Evolutionary conservation across 2,888 invertebrate species (phyloP), one percentile per base, ranked within the genome.

Genomic region (Deilephila elpenor): DNA sequence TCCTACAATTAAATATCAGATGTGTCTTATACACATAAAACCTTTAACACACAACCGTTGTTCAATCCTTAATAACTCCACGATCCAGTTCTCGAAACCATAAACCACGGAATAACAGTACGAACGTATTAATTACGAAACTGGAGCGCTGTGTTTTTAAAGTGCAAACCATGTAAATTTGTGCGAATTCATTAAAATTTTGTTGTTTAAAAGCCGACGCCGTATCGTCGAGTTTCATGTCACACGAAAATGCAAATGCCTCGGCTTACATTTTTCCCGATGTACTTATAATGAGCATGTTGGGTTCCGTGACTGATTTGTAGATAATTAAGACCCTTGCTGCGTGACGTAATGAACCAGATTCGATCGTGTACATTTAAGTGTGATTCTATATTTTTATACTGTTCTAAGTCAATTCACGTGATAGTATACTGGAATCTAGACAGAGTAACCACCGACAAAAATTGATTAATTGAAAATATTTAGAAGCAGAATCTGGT

Each of bases 231-330:
- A 56, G 56, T 89, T 92, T 91, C 93, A 93, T 93, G 93, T 84
- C 72, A 88, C 93, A 93, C 93, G 93, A 89, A 92, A 91, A 93
- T 93, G 93, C 91, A 88, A 93, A 93, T 93, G 76, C 80, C 79
- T 72, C 83, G 85, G 82, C 81, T 82, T 86, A 84, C 84, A 84
- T 85, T 89, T 91, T 89, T 88, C 89, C 86, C 84, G 83, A 88
- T 91, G 91, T 89, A 82, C 85, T 86, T 83, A 86, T 89, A 89
- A 88, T 87, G 87, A 81, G 84, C 75, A 71, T 88, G 86, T 84
- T 59, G 70, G 73, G 73, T 73, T 71, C 71, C 62, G 62, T 73
- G 61, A 62, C 53, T 8, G 25, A 76, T 25, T 61, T 67, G 59
- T 70, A 37, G 25, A 62, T 20, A 67, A 44, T 67, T 44, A n/a